Base-by-base conservation (phyloP, 2,888 invertebrate species). In the Arrhopalites spinosus region DNA sequence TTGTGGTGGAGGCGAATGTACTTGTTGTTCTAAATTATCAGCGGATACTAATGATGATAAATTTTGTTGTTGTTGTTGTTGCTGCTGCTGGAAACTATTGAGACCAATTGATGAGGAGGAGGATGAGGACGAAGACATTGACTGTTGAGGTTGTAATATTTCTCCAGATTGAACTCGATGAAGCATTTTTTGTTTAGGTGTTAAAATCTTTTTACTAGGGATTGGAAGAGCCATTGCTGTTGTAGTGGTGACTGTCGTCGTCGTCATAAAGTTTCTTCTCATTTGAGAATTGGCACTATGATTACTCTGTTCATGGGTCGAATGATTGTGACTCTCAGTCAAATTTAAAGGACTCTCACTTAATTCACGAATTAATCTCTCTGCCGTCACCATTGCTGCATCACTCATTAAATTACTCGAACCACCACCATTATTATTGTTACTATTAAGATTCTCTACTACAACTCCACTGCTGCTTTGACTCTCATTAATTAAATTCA, bases 121-220 rank as follows among this genome's bases (percentile, higher is more conserved):
- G 36, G 36, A 53, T 8, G 53, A 53, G 15, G n/a, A 23, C 11
- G 25, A 61, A 30, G 29, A 50, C 43, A 25, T 29, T 2, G 47
- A 30, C 53, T 64, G 66, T 63, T 64, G 66, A 30, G 36, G 36
- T 36, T 36, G 36, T 36, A 36, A 36, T 3, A 36, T 36, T 36
- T 36, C 36, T 36, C 36, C 36, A 36, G 5, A 7, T 11, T 36
- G 81, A 67, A 81, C 76, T 64, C 82, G 64, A 69, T 82, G 81
- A 11, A 82, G 63, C 17, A 82, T 67, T 59, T 82, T 82, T 56
- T 82, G 82, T 71, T 82, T 82, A 1, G 82, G 82, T 0, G 82
- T 81, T 15, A 82, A 53, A 1, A 80, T 81, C 29, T 81, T 82
- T 76, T 81, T 81, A 71, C 81, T 82, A n/a, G 25, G 11, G 3